phyloP scores from a whole-genome alignment of 2,888 invertebrate species.

The Mimachlamys varia region DNA sequence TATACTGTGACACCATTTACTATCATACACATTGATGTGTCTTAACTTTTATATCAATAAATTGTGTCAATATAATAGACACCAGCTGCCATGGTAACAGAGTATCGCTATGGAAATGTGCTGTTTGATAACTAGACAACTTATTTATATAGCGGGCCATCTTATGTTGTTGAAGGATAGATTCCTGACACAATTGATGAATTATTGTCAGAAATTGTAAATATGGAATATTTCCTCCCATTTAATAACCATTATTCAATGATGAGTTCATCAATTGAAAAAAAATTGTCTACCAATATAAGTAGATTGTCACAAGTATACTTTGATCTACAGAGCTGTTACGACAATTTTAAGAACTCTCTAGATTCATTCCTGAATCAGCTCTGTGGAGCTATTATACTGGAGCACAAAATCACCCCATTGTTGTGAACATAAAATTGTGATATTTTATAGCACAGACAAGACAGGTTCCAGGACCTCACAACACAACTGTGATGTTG shows the following conservation, averaged over 20 bases:
- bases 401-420: neutral
- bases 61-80: neutral
- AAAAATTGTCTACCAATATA: too few relatives aligned
- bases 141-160: neutral
- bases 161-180: too few relatives aligned
- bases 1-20: neutral
- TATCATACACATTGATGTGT: neutral
- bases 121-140: neutral
- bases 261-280: too few relatives aligned
- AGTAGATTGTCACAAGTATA: neutral
- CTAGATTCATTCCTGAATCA: neutral
- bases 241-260: too few relatives aligned
- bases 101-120: neutral
- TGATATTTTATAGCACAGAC: neutral
- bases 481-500: neutral
- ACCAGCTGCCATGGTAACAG: neutral
- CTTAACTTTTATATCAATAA: neutral
- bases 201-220: too few relatives aligned
- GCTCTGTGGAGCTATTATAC: neutral
- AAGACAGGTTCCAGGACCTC: neutral
- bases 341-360: neutral
- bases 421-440: neutral
- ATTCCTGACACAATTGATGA: too few relatives aligned
- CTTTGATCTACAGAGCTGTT: neutral
- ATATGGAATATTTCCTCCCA: too few relatives aligned